Conservation (phyloP, 2,797 vertebrate genomes). For the Sardinella longiceps region DNA sequence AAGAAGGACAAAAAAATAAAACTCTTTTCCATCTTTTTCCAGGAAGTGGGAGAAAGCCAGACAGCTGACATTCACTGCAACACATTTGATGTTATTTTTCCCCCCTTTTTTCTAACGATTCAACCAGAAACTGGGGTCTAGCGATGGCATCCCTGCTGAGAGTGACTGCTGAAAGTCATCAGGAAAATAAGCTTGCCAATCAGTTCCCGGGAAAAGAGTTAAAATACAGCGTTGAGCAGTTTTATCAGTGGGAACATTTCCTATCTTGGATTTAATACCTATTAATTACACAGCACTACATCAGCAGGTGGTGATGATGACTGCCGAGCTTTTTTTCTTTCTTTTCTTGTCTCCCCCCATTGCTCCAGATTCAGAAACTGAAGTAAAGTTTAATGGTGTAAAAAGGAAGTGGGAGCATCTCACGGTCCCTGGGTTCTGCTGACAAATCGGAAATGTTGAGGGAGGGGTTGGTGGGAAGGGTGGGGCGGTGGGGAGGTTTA, state of each 20-base stretch:
- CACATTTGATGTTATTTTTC: background rate
- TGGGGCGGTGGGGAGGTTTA: conserved; percentile 32
- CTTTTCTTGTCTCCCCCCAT: background rate
- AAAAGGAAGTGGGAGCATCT: conserved; percentile 31
- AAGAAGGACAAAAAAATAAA: conserved; percentile 34
- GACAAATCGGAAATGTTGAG: conserved; percentile 57
- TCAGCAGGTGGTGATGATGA: conserved; percentile 52
- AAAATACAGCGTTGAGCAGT: conserved; percentile 60
- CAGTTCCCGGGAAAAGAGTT: conserved; percentile 64
- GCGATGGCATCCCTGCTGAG: conserved; percentile 58
- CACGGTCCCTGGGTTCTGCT: conserved; percentile 43
- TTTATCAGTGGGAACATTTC: conserved; percentile 68
- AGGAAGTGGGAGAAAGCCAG: background rate
- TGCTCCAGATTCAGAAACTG: conserved; percentile 56
- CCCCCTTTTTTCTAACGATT: conserved; percentile 7
- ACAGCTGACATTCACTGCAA: background rate
- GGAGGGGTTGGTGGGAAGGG: background rate
- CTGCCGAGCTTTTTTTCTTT: conserved; percentile 41
- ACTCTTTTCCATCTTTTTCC: conserved; percentile 58
- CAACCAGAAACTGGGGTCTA: background rate
- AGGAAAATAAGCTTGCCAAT: conserved; percentile 71
- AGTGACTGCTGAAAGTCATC: conserved; percentile 66
- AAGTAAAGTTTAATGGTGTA: conserved; percentile 51
- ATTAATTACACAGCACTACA: conserved; percentile 68
- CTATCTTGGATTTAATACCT: conserved; percentile 66